These are phyloP conservation scores for Sminthurides aquaticus DNA, from an alignment of 2,888 invertebrate species.

Conservation along the genomic window DNA sequence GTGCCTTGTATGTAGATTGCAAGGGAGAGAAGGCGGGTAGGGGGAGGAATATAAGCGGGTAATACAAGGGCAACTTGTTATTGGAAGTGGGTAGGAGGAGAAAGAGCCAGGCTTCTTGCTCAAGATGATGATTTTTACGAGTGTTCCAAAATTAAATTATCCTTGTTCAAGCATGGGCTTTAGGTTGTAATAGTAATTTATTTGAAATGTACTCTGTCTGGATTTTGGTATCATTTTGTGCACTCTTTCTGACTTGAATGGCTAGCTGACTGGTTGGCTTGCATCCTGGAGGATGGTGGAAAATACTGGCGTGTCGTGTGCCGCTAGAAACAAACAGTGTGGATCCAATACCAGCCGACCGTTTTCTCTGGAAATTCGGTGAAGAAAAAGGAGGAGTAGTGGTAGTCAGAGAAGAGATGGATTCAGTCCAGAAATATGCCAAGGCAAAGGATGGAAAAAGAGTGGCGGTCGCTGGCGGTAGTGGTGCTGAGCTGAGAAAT, in stretches of 20 bases:
- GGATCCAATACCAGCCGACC: background rate
- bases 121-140: conserved; percentile 23
- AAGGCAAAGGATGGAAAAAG: too few species aligned
- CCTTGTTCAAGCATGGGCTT: conserved; percentile 13
- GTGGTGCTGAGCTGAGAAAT: too few species aligned
- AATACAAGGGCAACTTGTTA: too few species aligned
- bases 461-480: too few species aligned
- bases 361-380: too few species aligned
- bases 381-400: too few species aligned
- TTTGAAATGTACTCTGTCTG: conserved; percentile 10
- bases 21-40: too few species aligned
- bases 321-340: background rate
- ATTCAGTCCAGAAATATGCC: too few species aligned
- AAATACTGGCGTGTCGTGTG: background rate
- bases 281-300: background rate
- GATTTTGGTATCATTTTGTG: conserved; percentile 10
- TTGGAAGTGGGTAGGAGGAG: conserved; percentile 1
- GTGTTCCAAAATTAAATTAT: conserved; percentile 25
- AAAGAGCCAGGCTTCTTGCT: conserved; percentile 4
- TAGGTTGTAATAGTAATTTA: conserved; percentile 23
- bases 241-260: conserved; percentile 2
- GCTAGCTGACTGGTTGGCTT: too few species aligned
- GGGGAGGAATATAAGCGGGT: too few species aligned
- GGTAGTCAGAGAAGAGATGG: too few species aligned
- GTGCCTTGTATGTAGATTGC: too few species aligned